Evolutionary conservation across 2,888 invertebrate species (phyloP), one percentile per base, ranked within the genome.

Genomic region (Apotomis capreana): DNA sequence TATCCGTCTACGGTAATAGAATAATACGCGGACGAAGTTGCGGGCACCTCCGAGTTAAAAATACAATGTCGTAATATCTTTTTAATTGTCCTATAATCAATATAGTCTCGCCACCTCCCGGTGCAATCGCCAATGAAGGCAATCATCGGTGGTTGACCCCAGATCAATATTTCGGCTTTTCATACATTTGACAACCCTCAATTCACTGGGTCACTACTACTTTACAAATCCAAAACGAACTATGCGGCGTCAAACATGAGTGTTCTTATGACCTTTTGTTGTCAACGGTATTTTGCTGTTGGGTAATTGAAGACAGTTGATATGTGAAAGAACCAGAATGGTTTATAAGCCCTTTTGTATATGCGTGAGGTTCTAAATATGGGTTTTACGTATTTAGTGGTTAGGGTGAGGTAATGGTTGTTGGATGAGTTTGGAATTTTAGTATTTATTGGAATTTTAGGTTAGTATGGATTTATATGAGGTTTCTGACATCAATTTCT

Each of bases 121-220:
- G 40, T 74, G 80, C 76, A 78, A 81, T 77, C 78, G 78, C 81
- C 84, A 84, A 85, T 85, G 84, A 85, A 85, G 81, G 85, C 84
- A 88, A 88, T 88, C 86, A 87, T 74, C 83, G 88, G 86, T 80
- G 81, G 81, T 80, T 83, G 84, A 86, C 84, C 88, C 78, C 51
- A 67, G 87, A 88, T 88, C 88, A 88, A 88, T 88, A 88, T 84
- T 87, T 87, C 85, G 83, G 85, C 83, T 84, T 86, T 86, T 84
- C 85, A 86, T 82, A 84, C 84, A 81, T 85, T 85, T 84, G 84
- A 86, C 84, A 83, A 81, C 74, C 78, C 75, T 78, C 78, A 77
- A 78, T 78, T 78, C 78, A 78, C 78, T 78, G 78, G 76, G 79
- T 79, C 81, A 80, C 77, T 46, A 37, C 4, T 55, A 57, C 3